These are phyloP conservation scores for Turritopsis rubra DNA, from an alignment of 30 jellyfish, hydroid and myxozoan species.

Conservation along the genomic window DNA sequence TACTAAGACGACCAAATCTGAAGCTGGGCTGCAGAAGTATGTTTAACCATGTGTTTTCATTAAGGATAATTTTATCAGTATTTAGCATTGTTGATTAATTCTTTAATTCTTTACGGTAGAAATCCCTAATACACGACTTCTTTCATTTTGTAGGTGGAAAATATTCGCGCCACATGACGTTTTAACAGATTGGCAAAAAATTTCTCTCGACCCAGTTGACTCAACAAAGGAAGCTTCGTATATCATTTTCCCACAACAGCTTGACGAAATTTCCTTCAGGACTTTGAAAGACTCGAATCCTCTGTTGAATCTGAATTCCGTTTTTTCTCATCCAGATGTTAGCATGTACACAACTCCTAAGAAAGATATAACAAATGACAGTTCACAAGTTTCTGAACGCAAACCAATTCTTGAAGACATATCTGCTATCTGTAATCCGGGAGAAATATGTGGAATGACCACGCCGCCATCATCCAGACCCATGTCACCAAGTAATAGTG, in stretches of 20 bases:
- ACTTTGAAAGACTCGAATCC: neutral
- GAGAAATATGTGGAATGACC: conserved; percentile 68
- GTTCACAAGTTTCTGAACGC: conserved; percentile 10
- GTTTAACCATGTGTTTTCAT: neutral
- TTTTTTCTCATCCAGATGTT: conserved; percentile 13
- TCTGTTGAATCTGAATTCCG: neutral
- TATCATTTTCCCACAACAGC: conserved; percentile 30
- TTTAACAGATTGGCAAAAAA: conserved; percentile 75
- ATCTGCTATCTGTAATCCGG: conserved; percentile 69
- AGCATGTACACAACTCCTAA: conserved; percentile 5
- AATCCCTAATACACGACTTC: too few species aligned
- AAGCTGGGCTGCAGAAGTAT: conserved; percentile 67
- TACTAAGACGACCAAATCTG: conserved; percentile 64
- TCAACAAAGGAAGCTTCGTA: conserved; percentile 72
- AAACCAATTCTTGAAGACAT: neutral
- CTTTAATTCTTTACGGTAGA: too few species aligned
- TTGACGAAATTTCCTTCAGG: neutral
- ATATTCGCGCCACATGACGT: conserved; percentile 84
- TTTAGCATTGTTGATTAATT: neutral
- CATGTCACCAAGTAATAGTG: conserved; percentile 74
- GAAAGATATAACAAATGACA: neutral
- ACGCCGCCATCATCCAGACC: conserved; percentile 94
- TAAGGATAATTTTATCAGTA: neutral
- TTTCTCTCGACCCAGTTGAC: conserved; percentile 90
- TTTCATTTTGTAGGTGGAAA: conserved; percentile 59